phyloP scores from a whole-genome alignment of 2,888 invertebrate species.

The Idaea biselata region DNA sequence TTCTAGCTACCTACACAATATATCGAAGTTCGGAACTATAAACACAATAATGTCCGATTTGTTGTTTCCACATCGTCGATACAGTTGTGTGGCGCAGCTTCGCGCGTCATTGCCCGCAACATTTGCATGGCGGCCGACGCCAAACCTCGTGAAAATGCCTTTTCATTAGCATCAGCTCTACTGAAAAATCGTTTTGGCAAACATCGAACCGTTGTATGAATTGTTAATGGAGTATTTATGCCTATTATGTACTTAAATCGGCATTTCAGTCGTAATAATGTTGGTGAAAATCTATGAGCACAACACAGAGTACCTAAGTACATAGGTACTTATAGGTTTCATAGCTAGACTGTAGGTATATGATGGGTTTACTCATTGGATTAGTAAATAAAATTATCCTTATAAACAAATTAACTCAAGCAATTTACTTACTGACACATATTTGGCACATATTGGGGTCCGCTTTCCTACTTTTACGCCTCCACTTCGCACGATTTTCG shows the following conservation, averaged over 20 bases:
- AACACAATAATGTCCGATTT: constrained; percentile 40
- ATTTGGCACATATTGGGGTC: too few relatives aligned
- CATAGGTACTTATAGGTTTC: neutral
- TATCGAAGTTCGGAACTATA: constrained; percentile 12
- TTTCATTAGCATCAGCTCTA: constrained; percentile 76
- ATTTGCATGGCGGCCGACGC: constrained; percentile 75
- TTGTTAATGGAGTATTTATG: constrained; percentile 28
- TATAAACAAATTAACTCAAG: too few relatives aligned
- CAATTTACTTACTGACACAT: too few relatives aligned
- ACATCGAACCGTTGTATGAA: constrained; percentile 43
- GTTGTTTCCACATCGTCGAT: constrained; percentile 35
- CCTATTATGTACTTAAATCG: constrained; percentile 21
- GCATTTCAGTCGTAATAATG: neutral
- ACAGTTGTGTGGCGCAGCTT: constrained; percentile 59
- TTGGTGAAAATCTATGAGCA: neutral
- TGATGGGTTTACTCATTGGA: too few relatives aligned
- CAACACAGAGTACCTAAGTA: neutral
- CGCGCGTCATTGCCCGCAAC: constrained; percentile 70
- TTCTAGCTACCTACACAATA: neutral
- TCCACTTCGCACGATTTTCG: too few relatives aligned
- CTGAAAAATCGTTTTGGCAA: constrained; percentile 71
- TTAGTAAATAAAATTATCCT: too few relatives aligned
- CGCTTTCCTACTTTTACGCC: too few relatives aligned
- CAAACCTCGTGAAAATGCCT: constrained; percentile 78
- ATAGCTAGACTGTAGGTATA: neutral